Percentiles rank a stretch among this genome's conserved stretches.
These are phyloP conservation scores for Scaptomyza graminum DNA, from an alignment of 1,140 invertebrate genomes.

Conservation along the genomic window DNA sequence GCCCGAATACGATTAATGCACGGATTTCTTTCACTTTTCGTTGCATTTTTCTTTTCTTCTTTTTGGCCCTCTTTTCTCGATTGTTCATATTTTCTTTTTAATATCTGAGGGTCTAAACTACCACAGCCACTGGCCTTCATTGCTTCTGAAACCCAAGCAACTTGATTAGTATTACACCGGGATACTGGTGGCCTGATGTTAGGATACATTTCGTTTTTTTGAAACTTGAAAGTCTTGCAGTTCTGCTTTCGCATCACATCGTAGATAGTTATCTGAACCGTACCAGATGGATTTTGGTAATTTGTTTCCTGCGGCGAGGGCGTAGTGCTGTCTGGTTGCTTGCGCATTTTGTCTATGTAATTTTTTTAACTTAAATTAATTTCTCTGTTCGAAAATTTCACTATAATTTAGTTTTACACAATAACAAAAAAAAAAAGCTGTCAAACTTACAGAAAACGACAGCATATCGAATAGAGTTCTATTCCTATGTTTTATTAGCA, in stretches of 20 bases:
- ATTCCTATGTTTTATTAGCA: not conserved
- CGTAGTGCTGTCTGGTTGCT: not conserved
- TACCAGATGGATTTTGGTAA: not conserved
- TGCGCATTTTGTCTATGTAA: not conserved
- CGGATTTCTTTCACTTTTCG: not conserved
- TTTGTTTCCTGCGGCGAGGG: not conserved
- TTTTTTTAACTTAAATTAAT: not conserved
- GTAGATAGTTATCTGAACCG: not conserved
- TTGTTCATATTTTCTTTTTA: not conserved
- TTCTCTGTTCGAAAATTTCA: conserved; percentile 1
- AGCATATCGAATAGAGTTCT: not conserved
- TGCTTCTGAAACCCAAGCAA: conserved; percentile 11
- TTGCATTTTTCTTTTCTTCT: not conserved
- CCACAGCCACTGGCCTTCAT: conserved; percentile 32
- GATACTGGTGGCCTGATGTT: conserved; percentile 44
- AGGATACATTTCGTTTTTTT: conserved; percentile 38
- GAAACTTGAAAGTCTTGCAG: conserved; percentile 33
- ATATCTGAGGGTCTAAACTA: not conserved
- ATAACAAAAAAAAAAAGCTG: not conserved
- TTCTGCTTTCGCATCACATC: conserved; percentile 48
- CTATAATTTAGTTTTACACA: not conserved
- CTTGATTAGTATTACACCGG: conserved; percentile 12
- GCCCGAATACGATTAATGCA: not conserved
- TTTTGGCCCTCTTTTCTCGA: not conserved
- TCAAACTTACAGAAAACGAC: conserved; percentile 4